phyloP scores from a whole-genome alignment of 2,888 invertebrate species.

The Ennomos quercinarius region DNA sequence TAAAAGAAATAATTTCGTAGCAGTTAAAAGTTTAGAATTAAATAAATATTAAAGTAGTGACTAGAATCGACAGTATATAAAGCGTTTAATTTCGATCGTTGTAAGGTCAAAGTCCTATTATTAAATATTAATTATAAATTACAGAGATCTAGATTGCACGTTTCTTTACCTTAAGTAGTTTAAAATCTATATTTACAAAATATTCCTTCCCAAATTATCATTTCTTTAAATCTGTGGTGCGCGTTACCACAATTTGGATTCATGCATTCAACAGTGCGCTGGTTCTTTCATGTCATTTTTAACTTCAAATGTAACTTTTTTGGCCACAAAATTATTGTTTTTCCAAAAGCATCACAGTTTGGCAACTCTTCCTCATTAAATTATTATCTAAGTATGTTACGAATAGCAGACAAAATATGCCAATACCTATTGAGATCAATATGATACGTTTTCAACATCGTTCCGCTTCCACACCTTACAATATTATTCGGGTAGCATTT shows the following conservation, averaged over 20 bases:
- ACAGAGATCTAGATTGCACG: slow-evolving; percentile 80
- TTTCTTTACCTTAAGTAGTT: slow-evolving; percentile 57
- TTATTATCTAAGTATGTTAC: not conserved
- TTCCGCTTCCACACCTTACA: not conserved
- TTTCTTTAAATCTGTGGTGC: slow-evolving; percentile 55
- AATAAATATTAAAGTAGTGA: slow-evolving; percentile 57
- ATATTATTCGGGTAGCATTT: not conserved
- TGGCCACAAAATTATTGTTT: slow-evolving; percentile 46
- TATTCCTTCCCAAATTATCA: slow-evolving; percentile 80
- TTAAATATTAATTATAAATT: slow-evolving; percentile 60
- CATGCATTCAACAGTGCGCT: slow-evolving; percentile 45
- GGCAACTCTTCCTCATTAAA: slow-evolving; percentile 41
- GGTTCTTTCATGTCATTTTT: not conserved
- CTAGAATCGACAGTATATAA: slow-evolving; percentile 61
- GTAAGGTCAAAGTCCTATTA: slow-evolving; percentile 65
- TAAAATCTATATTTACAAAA: slow-evolving; percentile 80
- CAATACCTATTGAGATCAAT: too few relatives aligned
- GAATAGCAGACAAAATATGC: not conserved
- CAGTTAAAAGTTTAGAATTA: slow-evolving; percentile 16
- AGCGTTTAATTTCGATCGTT: slow-evolving; percentile 50
- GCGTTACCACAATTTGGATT: slow-evolving; percentile 55
- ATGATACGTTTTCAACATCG: too few relatives aligned
- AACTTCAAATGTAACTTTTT: slow-evolving; percentile 33
- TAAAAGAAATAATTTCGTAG: not conserved
- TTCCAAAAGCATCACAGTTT: slow-evolving; percentile 40